Evolutionary conservation across 2,113 vertebrate species (phyloP).

Genomic region (Pygoscelis antarcticus): DNA sequence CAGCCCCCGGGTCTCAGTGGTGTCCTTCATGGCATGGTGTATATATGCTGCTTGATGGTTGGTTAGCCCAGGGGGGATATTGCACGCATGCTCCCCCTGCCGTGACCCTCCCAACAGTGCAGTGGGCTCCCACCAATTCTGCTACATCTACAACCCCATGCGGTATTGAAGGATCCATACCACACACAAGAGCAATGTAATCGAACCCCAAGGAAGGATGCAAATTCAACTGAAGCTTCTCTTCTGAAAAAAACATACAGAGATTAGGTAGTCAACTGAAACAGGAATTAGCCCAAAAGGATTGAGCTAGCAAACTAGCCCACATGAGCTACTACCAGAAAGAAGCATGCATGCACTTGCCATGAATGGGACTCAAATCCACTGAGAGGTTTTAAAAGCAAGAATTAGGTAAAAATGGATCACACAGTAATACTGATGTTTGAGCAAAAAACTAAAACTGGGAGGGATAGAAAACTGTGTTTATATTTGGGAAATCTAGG

Average conservation of each 20-base stretch:
- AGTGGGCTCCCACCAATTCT: neutral
- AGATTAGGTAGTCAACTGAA: neutral
- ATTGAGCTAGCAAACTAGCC: neutral
- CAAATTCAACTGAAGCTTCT: neutral
- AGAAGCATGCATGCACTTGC: neutral
- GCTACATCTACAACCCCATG: rapidly evolving
- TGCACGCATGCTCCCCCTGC: rapidly evolving
- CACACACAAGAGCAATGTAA: neutral
- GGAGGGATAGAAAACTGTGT: neutral
- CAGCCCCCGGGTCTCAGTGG: rapidly evolving
- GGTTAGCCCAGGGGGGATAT: rapidly evolving
- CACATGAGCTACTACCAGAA: neutral
- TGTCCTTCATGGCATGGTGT: neutral
- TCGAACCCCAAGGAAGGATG: rapidly evolving
- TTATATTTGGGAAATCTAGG: neutral
- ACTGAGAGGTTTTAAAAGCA: neutral
- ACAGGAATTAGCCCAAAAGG: neutral
- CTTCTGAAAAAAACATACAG: neutral
- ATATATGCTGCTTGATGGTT: rapidly evolving
- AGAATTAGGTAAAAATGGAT: neutral
- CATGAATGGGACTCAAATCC: neutral
- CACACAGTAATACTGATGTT: neutral
- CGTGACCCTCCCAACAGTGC: neutral
- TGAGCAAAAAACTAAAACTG: neutral
- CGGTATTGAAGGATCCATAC: rapidly evolving